Conservation (phyloP, 2,797 vertebrate species). For the Tenualosa ilisha region DNA sequence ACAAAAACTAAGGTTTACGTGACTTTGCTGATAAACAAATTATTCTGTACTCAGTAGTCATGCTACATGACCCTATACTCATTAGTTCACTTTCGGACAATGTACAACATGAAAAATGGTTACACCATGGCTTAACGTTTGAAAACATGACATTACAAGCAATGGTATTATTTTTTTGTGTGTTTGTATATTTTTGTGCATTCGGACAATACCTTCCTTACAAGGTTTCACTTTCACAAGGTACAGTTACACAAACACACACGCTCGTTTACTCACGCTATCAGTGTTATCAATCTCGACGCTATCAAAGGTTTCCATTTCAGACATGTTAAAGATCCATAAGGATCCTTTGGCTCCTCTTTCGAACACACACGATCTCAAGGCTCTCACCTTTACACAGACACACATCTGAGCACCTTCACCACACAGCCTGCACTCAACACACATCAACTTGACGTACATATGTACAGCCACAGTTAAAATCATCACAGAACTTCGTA, state of each 20-base stretch:
- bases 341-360: slow-evolving; percentile 6
- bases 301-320: slow-evolving; percentile 24
- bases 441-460: not conserved
- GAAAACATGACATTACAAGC: too few relatives aligned
- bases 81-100: too few relatives aligned
- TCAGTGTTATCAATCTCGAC: not conserved
- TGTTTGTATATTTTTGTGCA: not conserved
- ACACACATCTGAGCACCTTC: not conserved
- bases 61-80: too few relatives aligned
- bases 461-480: not conserved
- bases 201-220: not conserved
- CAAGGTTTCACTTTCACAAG: not conserved
- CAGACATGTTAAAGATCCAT: slow-evolving; percentile 1
- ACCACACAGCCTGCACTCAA: not conserved
- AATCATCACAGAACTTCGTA: not conserved
- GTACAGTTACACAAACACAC: not conserved
- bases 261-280: not conserved
- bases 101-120: too few relatives aligned
- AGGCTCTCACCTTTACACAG: not conserved
- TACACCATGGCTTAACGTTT: too few relatives aligned
- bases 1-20: too few relatives aligned
- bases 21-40: too few relatives aligned
- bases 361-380: not conserved
- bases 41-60: too few relatives aligned
- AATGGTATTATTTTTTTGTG: too few relatives aligned